phyloP scores from a whole-genome alignment of 1,140 invertebrate species.

The Drosophila pandora region DNA sequence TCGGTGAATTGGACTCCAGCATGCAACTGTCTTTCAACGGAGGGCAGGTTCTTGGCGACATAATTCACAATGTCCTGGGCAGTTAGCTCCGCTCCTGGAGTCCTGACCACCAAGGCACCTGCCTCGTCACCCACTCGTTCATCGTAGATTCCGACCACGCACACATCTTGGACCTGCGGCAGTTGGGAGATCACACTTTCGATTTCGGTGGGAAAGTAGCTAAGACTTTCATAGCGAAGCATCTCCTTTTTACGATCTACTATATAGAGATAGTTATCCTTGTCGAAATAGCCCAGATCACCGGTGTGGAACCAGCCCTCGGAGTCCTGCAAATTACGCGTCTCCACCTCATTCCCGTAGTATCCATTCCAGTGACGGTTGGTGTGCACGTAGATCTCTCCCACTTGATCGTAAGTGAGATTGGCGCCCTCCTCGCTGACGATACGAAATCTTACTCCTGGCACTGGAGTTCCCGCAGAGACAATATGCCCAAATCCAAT shows the following conservation, averaged over 20 bases:
- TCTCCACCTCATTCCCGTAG: constrained; percentile 85
- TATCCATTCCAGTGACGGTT: constrained; percentile 79
- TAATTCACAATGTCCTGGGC: constrained; percentile 45
- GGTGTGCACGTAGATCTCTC: constrained; percentile 80
- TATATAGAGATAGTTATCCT: constrained; percentile 87
- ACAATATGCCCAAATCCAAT: constrained; percentile 24
- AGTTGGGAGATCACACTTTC: constrained; percentile 48
- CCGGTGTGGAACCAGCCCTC: constrained; percentile 91
- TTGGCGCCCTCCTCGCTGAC: constrained; percentile 62
- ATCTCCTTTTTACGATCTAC: constrained; percentile 90
- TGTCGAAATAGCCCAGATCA: constrained; percentile 88
- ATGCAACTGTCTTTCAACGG: constrained; percentile 84
- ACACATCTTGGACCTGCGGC: constrained; percentile 54
- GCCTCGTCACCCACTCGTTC: constrained; percentile 51
- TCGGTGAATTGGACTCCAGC: constrained; percentile 86
- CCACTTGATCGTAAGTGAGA: constrained; percentile 66
- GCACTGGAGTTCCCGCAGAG: constrained; percentile 45
- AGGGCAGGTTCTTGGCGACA: constrained; percentile 61
- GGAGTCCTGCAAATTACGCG: constrained; percentile 85
- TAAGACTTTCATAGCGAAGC: constrained; percentile 87
- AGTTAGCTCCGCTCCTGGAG: constrained; percentile 8
- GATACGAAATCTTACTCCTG: constrained; percentile 48
- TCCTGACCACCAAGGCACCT: constrained; percentile 56
- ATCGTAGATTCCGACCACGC: constrained; percentile 64
- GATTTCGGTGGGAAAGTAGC: constrained; percentile 73